Evolutionary conservation across 2,888 invertebrate species (phyloP).

Genomic region (Balanococcus diminutus): DNA sequence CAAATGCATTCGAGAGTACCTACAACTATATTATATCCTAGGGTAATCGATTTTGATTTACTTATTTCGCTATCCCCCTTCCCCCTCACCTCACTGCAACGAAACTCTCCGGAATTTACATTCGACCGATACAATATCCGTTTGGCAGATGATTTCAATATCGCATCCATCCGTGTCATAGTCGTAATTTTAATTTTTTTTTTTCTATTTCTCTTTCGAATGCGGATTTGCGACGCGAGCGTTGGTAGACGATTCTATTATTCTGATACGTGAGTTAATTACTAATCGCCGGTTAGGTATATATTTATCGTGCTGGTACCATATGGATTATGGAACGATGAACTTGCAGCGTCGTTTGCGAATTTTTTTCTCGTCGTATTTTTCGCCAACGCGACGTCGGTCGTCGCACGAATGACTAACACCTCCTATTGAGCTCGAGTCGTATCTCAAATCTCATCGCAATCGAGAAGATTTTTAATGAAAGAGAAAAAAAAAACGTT

Average conservation of each 20-base stretch:
- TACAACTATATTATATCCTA: not conserved
- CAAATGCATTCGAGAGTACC: not conserved
- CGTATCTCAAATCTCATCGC: not conserved
- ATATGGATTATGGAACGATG: conserved; percentile 28
- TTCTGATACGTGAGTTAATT: not conserved
- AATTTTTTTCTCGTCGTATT: not conserved
- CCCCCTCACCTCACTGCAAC: not conserved
- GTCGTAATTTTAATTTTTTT: not conserved
- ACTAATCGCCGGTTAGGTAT: not conserved
- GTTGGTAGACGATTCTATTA: not conserved
- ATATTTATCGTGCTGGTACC: not conserved
- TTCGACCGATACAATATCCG: not conserved
- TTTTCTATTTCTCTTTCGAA: not conserved
- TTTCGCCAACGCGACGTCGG: not conserved
- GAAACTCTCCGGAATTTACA: not conserved
- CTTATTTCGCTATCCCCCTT: conserved; percentile 4
- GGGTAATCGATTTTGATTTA: conserved; percentile 26
- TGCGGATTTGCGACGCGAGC: not conserved
- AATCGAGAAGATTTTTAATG: not conserved
- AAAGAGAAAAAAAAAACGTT: not conserved
- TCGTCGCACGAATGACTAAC: not conserved
- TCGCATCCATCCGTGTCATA: not conserved
- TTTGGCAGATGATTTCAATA: not conserved
- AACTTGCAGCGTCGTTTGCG: not conserved
- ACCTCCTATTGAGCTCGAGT: not conserved